Base-by-base conservation (phyloP, 2,797 vertebrate species). In the Semotilus atromaculatus region DNA sequence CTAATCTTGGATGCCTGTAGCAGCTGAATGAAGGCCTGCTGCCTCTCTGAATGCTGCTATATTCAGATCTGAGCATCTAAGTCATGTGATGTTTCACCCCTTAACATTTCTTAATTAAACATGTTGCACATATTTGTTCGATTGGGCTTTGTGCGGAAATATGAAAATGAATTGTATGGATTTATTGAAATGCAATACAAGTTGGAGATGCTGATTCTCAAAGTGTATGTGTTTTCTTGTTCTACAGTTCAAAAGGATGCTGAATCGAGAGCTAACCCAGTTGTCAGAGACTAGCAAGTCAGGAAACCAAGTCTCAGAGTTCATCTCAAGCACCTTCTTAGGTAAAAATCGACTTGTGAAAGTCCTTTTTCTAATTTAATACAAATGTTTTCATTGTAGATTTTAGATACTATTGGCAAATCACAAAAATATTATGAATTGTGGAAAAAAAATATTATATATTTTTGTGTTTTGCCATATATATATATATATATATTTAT, bases 241-340 rank as follows among this genome's bases (percentile, higher is more conserved):
- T 71, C 72, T 23, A 0, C 91, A 98, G 97, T 98, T 99, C 93
- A 98, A 97, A 92, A 95, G 97, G 93, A 98, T 99, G 97, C 95
- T 98, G 94, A 98, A 93, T 92, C 94, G 97, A 88, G 97, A 98
- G 91, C 93, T 98, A 89, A 94, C 93, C 4, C 97, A 98, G 89
- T 94, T 98, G 85, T 98, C 97, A 3, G 97, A 97, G 94, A 97
- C 96, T 74, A 97, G 97, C 89, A 96, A 96, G 80, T 98, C 97
- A 0, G 97, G 97, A 90, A 98, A 97, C 95, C 97, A 99, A 90
- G 96, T 99, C 86, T 99, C 97, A 0, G 96, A 98, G 94, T 98
- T 96, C 93, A 98, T 99, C 93, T 96, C 97, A 55, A 96, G 90
- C 82, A 99, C 97, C 55, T 99, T 99, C 93, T 94, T 98, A 64